Evolutionary conservation across 2,888 invertebrate genomes (phyloP), one percentile per base, ranked within the genome.

Genomic region (Acanthopleura granulata): DNA sequence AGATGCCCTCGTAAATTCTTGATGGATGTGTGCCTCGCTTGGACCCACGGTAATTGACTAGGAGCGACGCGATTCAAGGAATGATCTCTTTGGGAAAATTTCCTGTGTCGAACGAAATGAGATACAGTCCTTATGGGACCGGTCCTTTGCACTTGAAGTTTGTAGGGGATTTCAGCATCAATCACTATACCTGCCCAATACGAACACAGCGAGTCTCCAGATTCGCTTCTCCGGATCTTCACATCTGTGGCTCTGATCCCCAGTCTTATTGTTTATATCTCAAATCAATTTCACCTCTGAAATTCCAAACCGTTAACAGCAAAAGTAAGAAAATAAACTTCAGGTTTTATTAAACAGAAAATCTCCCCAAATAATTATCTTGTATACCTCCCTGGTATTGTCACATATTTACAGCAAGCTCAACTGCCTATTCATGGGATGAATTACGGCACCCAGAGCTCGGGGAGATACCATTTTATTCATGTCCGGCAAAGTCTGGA

Each of bases 41-140:
- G 66, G 25, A 66, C 22, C 22, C 22, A 22, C 25, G 25, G 66
- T 66, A 66, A 66, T 66, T 66, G 66, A 27, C 66, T 66, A 66
- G 66, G 66, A 66, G 66, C 66, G 66, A 27, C 66, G 22, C 66
- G 66, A 66, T 66, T 27, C 66, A 66, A 22, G 66, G 66, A 66
- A 66, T 66, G 27, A 66, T 66, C 66, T 66, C 66, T 66, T 27
- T 66, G 66, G 66, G 66, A 66, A 66, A 22, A 66, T 66, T 66
- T 27, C 66, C 29, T 27, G 66, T 66, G 66, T 66, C 66, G 66
- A 66, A 66, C 29, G 66, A 66, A 66, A 66, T 66, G 66, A 66
- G 66, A 66, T 66, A 66, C 22, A 66, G 66, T 66, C 66, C 66
- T 66, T 66, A 16, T 27, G 66, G 66, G 66, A 66, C 66, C 3